Evolutionary conservation across 2,888 invertebrate genomes (phyloP).

Genomic region (Scelioninae gen. 2): DNA sequence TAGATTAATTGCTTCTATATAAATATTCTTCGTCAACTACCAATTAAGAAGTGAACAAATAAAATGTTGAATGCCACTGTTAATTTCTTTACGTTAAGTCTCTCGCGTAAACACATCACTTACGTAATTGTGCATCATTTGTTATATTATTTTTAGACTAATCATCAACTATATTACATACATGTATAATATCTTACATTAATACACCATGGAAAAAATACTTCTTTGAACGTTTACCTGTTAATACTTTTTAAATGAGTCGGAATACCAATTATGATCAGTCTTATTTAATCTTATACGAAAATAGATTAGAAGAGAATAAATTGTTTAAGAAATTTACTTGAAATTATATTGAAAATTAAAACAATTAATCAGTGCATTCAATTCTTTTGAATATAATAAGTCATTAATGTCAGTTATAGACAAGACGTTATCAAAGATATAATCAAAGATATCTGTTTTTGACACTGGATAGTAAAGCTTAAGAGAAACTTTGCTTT

Average conservation of each 20-base stretch:
- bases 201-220: background rate
- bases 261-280: slow-evolving; percentile 24
- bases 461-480: slow-evolving; percentile 16
- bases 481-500: slow-evolving; percentile 16
- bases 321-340: slow-evolving; percentile 5
- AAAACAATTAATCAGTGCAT: slow-evolving; percentile 22
- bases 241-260: slow-evolving; percentile 20
- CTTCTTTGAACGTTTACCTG: background rate
- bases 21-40: no score
- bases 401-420: slow-evolving; percentile 2
- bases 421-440: no score
- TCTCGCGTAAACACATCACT: no score
- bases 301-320: slow-evolving; percentile 21
- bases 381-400: slow-evolving; percentile 17
- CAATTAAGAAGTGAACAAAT: no score
- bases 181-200: background rate
- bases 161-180: background rate
- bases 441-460: no score
- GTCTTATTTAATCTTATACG: slow-evolving; percentile 31
- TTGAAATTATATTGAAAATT: slow-evolving; percentile 16
- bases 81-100: no score
- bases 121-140: background rate
- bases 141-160: background rate
- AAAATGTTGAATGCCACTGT: no score
- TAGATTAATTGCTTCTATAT: no score